phyloP scores from a whole-genome alignment of 2,797 vertebrate species.

The Orientallactaga sibirica region DNA sequence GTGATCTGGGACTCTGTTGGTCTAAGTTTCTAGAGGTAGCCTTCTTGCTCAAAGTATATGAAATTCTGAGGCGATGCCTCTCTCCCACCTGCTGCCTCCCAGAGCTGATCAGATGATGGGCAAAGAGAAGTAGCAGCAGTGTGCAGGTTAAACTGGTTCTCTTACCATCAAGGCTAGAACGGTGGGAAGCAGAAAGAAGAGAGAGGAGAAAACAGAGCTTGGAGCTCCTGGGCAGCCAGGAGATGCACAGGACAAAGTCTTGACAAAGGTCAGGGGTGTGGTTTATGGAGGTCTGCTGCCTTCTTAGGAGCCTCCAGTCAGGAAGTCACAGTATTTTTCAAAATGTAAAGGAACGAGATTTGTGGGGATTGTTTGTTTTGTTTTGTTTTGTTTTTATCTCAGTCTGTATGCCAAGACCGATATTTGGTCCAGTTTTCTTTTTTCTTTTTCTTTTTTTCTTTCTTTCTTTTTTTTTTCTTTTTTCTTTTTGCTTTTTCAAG shows the following conservation, averaged over 20 bases:
- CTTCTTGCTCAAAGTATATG: background rate
- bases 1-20: background rate
- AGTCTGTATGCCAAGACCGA: background rate
- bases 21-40: background rate
- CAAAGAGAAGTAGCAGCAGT: background rate
- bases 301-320: slow-evolving; percentile 8
- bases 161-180: background rate
- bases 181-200: background rate
- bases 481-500: no score
- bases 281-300: background rate
- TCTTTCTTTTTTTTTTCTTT: no score
- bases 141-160: background rate
- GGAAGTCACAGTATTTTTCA: background rate
- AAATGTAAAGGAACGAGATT: background rate
- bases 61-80: background rate
- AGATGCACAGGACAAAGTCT: no score
- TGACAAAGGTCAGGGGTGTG: no score
- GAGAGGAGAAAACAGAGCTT: no score
- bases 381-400: no score
- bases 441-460: no score
- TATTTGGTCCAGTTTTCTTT: background rate
- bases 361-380: background rate
- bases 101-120: background rate
- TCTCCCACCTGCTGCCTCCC: background rate
- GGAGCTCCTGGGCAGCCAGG: no score